A percentile compares a stretch with the other conserved stretches of the same genome.
These are phyloP conservation scores for Caloenas nicobarica DNA, from an alignment of 2,113 vertebrate genomes.

Conservation along the genomic window DNA sequence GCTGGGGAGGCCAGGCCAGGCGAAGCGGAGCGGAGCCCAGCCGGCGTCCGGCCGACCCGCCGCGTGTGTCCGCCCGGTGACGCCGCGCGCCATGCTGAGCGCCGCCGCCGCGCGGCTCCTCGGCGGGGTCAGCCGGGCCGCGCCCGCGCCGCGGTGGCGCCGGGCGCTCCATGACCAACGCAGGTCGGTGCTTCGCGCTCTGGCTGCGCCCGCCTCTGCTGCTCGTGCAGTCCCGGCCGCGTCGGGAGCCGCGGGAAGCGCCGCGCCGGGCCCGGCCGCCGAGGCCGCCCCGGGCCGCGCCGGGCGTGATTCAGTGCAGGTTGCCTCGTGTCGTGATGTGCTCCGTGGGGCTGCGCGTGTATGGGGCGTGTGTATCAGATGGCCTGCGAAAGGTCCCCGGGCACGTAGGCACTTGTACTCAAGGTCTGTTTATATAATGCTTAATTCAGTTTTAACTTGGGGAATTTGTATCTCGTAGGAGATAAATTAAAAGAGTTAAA, in stretches of 20 bases:
- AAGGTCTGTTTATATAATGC: fast-evolving
- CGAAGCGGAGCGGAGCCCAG: no score
- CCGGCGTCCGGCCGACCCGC: not conserved
- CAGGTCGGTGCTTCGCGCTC: constrained; percentile 74
- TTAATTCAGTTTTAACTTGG: not conserved
- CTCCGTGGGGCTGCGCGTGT: fast-evolving
- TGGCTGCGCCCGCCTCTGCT: constrained; percentile 57
- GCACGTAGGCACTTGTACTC: fast-evolving
- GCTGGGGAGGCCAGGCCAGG: not conserved
- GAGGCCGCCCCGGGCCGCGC: fast-evolving
- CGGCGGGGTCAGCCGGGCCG: constrained; percentile 53
- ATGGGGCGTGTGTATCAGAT: fast-evolving
- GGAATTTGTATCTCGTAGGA: fast-evolving
- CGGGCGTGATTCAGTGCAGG: fast-evolving
- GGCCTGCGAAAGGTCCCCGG: not conserved
- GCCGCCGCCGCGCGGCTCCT: constrained; percentile 60
- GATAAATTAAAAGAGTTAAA: not conserved
- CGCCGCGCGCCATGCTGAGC: constrained; percentile 66
- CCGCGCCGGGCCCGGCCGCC: not conserved
- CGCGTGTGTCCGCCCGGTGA: constrained; percentile 48
- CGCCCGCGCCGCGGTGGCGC: constrained; percentile 64
- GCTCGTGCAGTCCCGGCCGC: not conserved
- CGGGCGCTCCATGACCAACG: constrained; percentile 67
- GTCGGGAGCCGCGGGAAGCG: not conserved
- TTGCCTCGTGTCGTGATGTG: fast-evolving